Evolutionary conservation across 1,140 invertebrate species (phyloP).

Genomic region (Macrocentrus cingulum): DNA sequence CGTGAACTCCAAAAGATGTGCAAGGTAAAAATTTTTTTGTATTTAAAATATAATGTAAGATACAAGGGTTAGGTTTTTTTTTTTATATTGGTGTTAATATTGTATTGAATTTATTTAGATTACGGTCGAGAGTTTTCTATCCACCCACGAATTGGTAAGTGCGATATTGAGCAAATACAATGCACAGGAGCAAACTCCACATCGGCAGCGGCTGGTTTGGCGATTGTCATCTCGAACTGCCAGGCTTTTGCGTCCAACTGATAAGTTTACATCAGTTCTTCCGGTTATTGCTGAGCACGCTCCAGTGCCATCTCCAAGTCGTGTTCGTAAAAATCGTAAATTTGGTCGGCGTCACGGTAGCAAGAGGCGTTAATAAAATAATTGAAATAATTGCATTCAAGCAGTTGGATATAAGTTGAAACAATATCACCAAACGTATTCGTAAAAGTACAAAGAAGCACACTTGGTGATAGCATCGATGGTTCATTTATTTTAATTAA

Average conservation of each 20-base stretch:
- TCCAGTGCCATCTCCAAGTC: constrained; percentile 58
- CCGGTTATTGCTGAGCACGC: constrained; percentile 74
- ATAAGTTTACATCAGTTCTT: constrained; percentile 70
- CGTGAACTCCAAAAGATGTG: constrained; percentile 64
- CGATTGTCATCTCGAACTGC: constrained; percentile 67
- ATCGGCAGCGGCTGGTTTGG: constrained; percentile 76
- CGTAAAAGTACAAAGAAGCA: background rate
- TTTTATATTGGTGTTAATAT: too few species aligned
- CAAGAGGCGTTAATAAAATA: constrained; percentile 22
- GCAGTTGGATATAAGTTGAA: background rate
- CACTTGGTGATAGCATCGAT: background rate
- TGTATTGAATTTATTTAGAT: constrained; percentile 68
- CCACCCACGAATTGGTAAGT: constrained; percentile 63
- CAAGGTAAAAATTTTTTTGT: constrained; percentile 59
- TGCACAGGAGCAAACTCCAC: constrained; percentile 68
- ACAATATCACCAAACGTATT: background rate
- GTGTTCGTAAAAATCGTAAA: constrained; percentile 44
- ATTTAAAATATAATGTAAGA: background rate
- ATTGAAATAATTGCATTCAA: constrained; percentile 1
- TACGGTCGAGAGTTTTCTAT: constrained; percentile 64
- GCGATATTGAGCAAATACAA: constrained; percentile 70
- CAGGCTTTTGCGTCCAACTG: constrained; percentile 71
- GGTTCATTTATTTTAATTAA: background rate
- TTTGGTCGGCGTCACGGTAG: constrained; percentile 12
- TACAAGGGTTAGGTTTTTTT: too few species aligned